Conservation (phyloP, 2,888 invertebrate genomes). For the Lasiommata megera region DNA sequence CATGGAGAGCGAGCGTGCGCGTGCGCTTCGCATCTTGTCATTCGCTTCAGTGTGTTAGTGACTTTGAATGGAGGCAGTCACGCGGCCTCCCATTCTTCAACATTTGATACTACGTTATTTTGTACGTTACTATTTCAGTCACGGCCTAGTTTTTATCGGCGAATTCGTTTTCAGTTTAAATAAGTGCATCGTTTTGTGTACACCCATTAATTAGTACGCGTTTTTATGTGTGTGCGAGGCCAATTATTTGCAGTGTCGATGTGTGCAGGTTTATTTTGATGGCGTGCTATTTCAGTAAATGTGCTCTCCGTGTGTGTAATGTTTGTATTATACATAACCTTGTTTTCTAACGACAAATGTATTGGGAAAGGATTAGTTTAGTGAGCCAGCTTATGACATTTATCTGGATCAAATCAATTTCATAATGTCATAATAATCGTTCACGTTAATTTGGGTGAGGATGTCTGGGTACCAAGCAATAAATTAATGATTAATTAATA, state of each 20-base stretch:
- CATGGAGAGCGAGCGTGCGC: constrained; percentile 60
- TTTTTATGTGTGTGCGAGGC: constrained; percentile 31
- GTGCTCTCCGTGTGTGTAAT: constrained; percentile 58
- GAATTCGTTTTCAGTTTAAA: constrained; percentile 23
- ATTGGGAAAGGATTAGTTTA: constrained; percentile 8
- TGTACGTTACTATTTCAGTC: constrained; percentile 21
- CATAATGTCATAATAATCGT: not conserved
- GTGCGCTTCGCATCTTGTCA: constrained; percentile 51
- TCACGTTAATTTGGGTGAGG: not conserved
- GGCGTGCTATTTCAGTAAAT: constrained; percentile 64
- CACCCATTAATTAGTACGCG: constrained; percentile 32
- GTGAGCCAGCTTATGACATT: not conserved
- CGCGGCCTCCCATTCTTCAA: constrained; percentile 46
- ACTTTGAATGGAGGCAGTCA: constrained; percentile 71
- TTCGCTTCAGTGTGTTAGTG: constrained; percentile 61
- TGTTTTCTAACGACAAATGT: constrained; percentile 26
- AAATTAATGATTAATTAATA: not conserved
- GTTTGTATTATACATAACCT: constrained; percentile 41
- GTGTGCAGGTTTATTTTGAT: constrained; percentile 64
- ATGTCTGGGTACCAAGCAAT: no score
- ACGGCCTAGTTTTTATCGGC: constrained; percentile 26
- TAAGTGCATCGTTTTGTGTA: constrained; percentile 21
- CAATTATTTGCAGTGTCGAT: constrained; percentile 45
- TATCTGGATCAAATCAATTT: not conserved
- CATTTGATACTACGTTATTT: constrained; percentile 33